Conservation (phyloP, 2,797 vertebrate genomes). For the Orientallactaga sibirica region DNA sequence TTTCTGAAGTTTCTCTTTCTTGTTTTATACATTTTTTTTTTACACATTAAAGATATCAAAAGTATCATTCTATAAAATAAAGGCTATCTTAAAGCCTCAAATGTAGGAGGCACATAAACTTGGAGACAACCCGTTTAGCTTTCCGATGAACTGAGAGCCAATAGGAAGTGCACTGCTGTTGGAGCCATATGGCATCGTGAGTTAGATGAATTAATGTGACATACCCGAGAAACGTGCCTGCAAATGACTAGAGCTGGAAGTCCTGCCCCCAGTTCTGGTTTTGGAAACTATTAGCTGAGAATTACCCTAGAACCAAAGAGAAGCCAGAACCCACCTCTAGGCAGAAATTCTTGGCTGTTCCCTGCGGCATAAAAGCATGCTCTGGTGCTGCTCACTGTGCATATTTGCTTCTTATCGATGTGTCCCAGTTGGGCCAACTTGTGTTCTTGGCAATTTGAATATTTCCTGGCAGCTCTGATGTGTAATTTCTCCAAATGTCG, state of each 20-base stretch:
- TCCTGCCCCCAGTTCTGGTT: neutral
- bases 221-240: neutral
- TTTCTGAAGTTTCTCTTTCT: neutral
- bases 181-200: neutral
- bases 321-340: neutral
- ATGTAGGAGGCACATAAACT: neutral
- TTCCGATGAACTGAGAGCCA: neutral
- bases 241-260: too few relatives aligned
- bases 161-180: neutral
- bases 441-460: constrained; percentile 56
- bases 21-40: constrained; percentile 32
- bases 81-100: neutral
- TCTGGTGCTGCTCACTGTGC: neutral
- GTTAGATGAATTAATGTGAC: neutral
- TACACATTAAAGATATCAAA: neutral
- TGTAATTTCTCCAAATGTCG: constrained; percentile 66
- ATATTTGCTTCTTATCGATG: neutral
- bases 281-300: neutral
- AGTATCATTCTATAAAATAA: constrained; percentile 5
- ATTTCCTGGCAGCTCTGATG: constrained; percentile 68
- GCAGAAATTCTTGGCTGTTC: neutral
- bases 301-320: neutral
- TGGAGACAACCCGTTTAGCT: neutral
- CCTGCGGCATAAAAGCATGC: neutral
- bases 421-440: constrained; percentile 57